Base-by-base conservation (phyloP, 2,113 vertebrate species). In the Columba janthina region DNA sequence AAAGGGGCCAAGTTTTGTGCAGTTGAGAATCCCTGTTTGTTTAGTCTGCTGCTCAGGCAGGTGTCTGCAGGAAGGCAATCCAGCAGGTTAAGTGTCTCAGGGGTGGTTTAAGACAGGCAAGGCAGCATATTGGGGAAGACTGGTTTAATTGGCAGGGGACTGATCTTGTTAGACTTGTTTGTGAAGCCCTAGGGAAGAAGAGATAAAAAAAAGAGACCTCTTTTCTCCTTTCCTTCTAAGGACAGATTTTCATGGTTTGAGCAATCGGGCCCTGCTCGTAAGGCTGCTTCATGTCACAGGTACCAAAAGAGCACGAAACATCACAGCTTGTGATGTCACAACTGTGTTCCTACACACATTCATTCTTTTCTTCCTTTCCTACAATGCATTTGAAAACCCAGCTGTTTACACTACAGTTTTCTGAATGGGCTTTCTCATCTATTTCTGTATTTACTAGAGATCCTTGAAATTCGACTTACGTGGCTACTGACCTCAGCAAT, bases 21-120 rank as follows among this genome's bases (percentile, higher is more conserved):
- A 96, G 98, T 97, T 98, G 98, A 98, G 98, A 98, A 98, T 96
- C 94, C 97, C 98, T 98, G 97, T 98, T 98, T 98, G 98, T 98
- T 98, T 98, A 98, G 98, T 98, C 98, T 97, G 98, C 95, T 94
- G 97, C 97, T 96, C 90, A 90, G 97, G 98, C 99, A 99, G 99
- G 99, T 99, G 99, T 99, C 97, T 93, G 95, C 91, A 96, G 97
- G 98, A 97, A 97, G 94, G 94, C 88, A 44, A 86, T 81, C 83
- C 86, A 92, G 96, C 97, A 98, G 97, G 98, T 98, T 98, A 97
- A 98, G 97, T 92, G 96, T 90, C 96, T 96, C 67, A 6, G 90
- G 85, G 71, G 86, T 51, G 6, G 90, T 96, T 98, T 97, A 95
- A 96, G 93, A 87, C 67, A 67, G 75, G 94, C 93, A 88, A 82